phyloP scores from a whole-genome alignment of 1,140 invertebrate species.

The Hypsibius dujardini region DNA sequence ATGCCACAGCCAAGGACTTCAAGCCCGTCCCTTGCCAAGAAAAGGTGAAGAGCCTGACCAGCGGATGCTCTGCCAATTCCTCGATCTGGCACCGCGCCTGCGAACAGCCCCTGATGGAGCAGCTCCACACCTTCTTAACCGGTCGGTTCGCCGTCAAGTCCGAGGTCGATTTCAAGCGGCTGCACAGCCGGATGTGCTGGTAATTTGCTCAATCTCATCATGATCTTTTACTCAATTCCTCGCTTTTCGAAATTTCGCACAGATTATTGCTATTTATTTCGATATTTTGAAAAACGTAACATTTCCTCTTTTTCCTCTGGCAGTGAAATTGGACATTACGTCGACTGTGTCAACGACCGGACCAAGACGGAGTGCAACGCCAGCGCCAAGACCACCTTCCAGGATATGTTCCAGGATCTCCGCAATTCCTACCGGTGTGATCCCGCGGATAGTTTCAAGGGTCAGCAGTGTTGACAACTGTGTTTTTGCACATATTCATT shows the following conservation, averaged over 20 bases:
- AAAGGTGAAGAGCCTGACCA: not conserved
- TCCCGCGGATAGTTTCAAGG: not conserved
- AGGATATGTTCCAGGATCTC: not conserved
- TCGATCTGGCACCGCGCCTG: not conserved
- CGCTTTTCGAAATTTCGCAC: not conserved
- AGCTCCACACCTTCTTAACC: not conserved
- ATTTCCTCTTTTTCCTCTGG: not conserved
- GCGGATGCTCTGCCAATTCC: not conserved
- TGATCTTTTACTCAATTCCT: not conserved
- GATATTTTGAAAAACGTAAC: not conserved
- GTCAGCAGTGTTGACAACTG: not conserved
- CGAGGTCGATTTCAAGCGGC: not conserved
- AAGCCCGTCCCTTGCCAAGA: not conserved
- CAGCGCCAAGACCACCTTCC: not conserved
- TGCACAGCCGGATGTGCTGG: not conserved
- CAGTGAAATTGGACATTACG: slow-evolving; percentile 5
- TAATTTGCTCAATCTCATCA: not conserved
- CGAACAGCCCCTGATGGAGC: not conserved
- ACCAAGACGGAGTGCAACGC: not conserved
- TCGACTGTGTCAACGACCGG: not conserved
- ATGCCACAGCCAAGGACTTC: not conserved
- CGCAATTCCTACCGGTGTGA: slow-evolving; percentile 3
- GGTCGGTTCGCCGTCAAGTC: too few relatives aligned
- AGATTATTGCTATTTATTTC: not conserved
- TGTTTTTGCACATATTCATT: not conserved